phyloP scores from a whole-genome alignment of 1,140 invertebrate species.

The Chlorops oryzae region DNA sequence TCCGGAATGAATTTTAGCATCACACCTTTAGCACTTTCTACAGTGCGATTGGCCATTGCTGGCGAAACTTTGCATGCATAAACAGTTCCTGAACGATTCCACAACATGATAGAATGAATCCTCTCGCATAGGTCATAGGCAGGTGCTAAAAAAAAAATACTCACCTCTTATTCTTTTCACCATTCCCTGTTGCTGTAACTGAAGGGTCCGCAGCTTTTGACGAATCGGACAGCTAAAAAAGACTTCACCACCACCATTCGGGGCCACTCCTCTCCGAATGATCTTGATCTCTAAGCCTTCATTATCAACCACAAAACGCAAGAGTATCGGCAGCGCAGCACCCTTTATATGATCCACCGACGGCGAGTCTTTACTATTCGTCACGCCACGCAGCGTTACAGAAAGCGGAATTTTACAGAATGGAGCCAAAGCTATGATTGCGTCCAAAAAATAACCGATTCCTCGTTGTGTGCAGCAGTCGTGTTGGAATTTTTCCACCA shows the following conservation, averaged over 20 bases:
- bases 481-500: slow-evolving; percentile 82
- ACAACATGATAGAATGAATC: too few species aligned
- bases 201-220: slow-evolving; percentile 53
- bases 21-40: slow-evolving; percentile 86
- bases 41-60: slow-evolving; percentile 81
- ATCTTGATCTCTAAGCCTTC: slow-evolving; percentile 84
- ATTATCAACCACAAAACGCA: slow-evolving; percentile 80
- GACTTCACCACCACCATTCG: slow-evolving; percentile 87
- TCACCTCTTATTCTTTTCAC: slow-evolving; percentile 92
- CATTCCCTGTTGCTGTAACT: slow-evolving; percentile 77
- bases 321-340: slow-evolving; percentile 71
- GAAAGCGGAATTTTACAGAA: slow-evolving; percentile 90
- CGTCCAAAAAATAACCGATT: slow-evolving; percentile 90
- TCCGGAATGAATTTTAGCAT: slow-evolving; percentile 90
- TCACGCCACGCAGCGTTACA: slow-evolving; percentile 78
- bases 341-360: slow-evolving; percentile 82
- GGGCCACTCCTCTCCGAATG: slow-evolving; percentile 71
- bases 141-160: too few species aligned
- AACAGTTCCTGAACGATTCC: too few species aligned
- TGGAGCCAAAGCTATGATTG: slow-evolving; percentile 79
- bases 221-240: slow-evolving; percentile 79
- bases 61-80: slow-evolving; percentile 72
- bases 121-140: slow-evolving; percentile 70
- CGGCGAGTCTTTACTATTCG: slow-evolving; percentile 76
- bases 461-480: slow-evolving; percentile 76